phyloP scores from a whole-genome alignment of 2,113 vertebrate species.

The Chascanopsetta lugubris region DNA sequence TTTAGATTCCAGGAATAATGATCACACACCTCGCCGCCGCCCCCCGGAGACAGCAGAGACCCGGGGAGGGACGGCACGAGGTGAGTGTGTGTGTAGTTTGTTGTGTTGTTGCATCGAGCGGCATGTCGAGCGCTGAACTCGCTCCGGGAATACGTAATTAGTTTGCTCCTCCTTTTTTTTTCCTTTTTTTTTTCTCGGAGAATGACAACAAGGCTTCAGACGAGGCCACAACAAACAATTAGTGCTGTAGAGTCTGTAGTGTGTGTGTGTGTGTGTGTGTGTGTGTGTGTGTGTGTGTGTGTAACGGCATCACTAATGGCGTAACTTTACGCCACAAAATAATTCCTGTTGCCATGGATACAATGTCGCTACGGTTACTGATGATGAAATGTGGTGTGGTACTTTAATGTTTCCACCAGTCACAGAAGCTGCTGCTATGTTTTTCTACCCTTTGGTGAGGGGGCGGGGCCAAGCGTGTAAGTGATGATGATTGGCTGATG shows the following conservation, averaged over 20 bases:
- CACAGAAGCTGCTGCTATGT: too few species aligned
- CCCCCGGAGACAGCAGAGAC: not conserved
- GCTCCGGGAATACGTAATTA: slow-evolving; percentile 56
- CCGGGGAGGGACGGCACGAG: not conserved
- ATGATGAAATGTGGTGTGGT: too few species aligned
- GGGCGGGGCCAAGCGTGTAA: too few species aligned
- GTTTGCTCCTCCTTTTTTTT: slow-evolving; percentile 8
- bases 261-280: not conserved
- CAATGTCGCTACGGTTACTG: too few species aligned
- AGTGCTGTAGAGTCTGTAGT: slow-evolving; percentile 5
- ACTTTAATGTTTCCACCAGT: too few species aligned
- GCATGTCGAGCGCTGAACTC: slow-evolving; percentile 24
- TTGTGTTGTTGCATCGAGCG: slow-evolving; percentile 31
- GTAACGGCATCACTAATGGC: too few species aligned
- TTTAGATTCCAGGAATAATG: slow-evolving; percentile 25
- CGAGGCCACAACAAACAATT: slow-evolving; percentile 47
- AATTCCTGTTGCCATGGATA: too few species aligned
- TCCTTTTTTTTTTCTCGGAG: too few species aligned
- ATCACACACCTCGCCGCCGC: not conserved
- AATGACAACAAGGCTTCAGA: slow-evolving; percentile 43
- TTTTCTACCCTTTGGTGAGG: too few species aligned
- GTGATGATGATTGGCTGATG: too few species aligned
- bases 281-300: slow-evolving; percentile 14
- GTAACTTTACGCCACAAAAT: too few species aligned
- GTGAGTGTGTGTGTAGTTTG: slow-evolving; percentile 29